Percentiles rank a stretch among this genome's conserved stretches.
These are phyloP conservation scores for Sternotherus odoratus DNA, from an alignment of 2,797 vertebrate genomes.

Conservation along the genomic window DNA sequence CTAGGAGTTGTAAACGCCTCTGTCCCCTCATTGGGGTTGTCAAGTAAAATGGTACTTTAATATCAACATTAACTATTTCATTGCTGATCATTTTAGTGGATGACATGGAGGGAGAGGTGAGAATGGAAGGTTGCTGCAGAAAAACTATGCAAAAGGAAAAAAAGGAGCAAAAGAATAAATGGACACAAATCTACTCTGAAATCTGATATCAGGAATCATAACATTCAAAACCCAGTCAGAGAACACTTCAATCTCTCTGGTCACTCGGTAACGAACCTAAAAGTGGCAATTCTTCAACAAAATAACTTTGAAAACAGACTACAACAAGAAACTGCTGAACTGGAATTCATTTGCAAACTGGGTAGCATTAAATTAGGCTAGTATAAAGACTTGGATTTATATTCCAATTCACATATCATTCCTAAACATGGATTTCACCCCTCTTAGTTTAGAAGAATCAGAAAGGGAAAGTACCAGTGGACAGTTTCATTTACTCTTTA, in stretches of 20 bases:
- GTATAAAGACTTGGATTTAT: neutral
- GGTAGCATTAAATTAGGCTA: too few species aligned
- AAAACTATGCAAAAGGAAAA: neutral
- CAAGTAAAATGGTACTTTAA: neutral
- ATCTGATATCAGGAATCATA: too few species aligned
- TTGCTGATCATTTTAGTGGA: neutral
- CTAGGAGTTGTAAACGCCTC: neutral
- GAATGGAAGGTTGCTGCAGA: constrained; percentile 1
- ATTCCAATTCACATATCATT: neutral
- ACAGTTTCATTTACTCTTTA: neutral
- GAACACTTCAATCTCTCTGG: too few species aligned
- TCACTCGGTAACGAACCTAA: too few species aligned
- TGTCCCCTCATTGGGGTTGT: neutral
- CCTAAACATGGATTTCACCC: constrained; percentile 5
- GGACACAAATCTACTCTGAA: too few species aligned
- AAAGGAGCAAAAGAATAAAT: neutral
- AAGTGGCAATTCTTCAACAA: too few species aligned
- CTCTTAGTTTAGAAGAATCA: neutral
- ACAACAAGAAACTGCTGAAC: too few species aligned
- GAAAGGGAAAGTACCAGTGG: neutral
- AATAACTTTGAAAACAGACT: too few species aligned
- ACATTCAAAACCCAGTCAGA: too few species aligned
- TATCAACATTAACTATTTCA: neutral
- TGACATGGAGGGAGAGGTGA: neutral
- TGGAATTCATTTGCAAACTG: too few species aligned